Conservation (phyloP, 2,113 vertebrate species). For the Nymphicus hollandicus region DNA sequence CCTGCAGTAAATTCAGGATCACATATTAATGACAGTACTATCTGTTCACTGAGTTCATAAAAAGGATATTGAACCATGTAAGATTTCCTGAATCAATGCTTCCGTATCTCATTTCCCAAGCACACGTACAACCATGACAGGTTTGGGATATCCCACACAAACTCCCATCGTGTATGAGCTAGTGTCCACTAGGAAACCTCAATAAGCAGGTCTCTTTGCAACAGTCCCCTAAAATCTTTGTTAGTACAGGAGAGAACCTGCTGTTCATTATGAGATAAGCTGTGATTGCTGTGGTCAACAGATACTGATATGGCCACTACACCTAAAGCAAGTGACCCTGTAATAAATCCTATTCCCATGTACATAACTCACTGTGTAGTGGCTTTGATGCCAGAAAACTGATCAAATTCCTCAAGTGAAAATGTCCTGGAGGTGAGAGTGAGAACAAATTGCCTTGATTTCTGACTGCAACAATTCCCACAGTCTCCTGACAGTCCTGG, state of each 20-base stretch:
- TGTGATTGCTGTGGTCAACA: background rate
- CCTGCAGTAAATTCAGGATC: background rate
- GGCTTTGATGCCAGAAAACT: background rate
- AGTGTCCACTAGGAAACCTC: background rate
- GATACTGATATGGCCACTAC: background rate
- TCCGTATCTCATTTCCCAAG: background rate
- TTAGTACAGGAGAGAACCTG: background rate
- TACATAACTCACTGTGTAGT: background rate
- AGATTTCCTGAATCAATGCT: background rate
- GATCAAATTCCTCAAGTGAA: background rate
- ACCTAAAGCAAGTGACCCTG: background rate
- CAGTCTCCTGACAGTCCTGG: background rate
- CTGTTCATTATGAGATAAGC: background rate
- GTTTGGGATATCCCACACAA: background rate
- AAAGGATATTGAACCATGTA: background rate
- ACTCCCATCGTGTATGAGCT: background rate
- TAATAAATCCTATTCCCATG: background rate
- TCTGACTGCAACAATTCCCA: background rate
- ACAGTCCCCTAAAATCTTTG: background rate
- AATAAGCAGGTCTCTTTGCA: background rate
- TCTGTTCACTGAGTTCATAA: background rate
- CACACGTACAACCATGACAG: background rate
- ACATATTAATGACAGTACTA: background rate
- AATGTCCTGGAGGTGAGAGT: background rate
- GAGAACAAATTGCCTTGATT: background rate